phyloP scores from a whole-genome alignment of 2,888 invertebrate genomes.

The Zootermopsis nevadensis region DNA sequence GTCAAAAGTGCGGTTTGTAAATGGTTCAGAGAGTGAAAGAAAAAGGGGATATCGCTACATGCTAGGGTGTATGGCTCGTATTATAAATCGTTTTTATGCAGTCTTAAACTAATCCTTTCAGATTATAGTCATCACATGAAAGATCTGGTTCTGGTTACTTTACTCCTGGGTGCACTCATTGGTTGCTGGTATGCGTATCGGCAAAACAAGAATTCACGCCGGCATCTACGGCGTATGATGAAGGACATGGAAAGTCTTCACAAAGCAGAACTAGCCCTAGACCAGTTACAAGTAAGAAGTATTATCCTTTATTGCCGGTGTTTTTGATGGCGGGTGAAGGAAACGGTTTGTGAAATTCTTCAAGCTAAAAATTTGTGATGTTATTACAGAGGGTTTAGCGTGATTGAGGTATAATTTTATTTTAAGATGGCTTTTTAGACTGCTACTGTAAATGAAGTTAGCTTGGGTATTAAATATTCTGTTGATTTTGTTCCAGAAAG shows the following conservation, averaged over 20 bases:
- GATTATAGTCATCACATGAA: conserved; percentile 86
- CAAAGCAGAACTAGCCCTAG: conserved; percentile 87
- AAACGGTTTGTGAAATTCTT: too few relatives aligned
- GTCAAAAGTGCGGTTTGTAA: too few relatives aligned
- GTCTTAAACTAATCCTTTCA: conserved; percentile 60
- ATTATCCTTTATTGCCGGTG: not conserved
- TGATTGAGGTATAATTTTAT: too few relatives aligned
- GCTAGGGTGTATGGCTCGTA: too few relatives aligned
- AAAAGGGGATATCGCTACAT: too few relatives aligned
- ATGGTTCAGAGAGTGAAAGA: too few relatives aligned
- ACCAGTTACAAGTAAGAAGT: conserved; percentile 77
- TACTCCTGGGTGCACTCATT: conserved; percentile 85
- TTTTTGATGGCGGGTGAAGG: too few relatives aligned
- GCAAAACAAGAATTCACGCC: conserved; percentile 88
- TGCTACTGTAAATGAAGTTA: too few relatives aligned
- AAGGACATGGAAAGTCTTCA: conserved; percentile 93
- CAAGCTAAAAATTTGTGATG: too few relatives aligned
- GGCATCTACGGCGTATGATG: conserved; percentile 90
- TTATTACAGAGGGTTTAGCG: too few relatives aligned
- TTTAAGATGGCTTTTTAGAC: too few relatives aligned
- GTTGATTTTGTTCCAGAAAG: conserved; percentile 60
- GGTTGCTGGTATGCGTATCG: conserved; percentile 93
- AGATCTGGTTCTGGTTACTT: conserved; percentile 86
- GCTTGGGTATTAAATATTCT: not conserved
- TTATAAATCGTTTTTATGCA: too few relatives aligned